phyloP scores from a whole-genome alignment of 2,888 invertebrate species.

The Leptinotarsa rubiginosa region DNA sequence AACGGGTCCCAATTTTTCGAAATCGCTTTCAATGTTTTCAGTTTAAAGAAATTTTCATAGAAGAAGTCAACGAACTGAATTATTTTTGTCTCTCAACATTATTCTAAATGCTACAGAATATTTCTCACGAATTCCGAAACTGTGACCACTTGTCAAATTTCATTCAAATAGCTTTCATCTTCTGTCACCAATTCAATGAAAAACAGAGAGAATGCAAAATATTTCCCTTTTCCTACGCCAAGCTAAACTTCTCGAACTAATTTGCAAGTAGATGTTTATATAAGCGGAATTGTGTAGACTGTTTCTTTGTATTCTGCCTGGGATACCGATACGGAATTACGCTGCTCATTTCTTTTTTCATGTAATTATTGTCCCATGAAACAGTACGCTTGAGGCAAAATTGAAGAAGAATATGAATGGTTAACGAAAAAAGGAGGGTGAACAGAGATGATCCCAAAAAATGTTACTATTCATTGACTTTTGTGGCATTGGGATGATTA shows the following conservation, averaged over 20 bases:
- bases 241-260: slow-evolving; percentile 5
- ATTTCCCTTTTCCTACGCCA: neutral
- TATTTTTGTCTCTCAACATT: too few relatives aligned
- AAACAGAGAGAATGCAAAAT: neutral
- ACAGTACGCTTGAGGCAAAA: neutral
- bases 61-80: too few relatives aligned
- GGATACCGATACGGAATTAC: neutral
- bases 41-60: too few relatives aligned
- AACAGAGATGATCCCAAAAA: neutral
- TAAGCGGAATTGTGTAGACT: neutral
- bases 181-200: neutral
- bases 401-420: neutral
- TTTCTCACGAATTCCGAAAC: too few relatives aligned
- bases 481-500: neutral
- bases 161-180: too few relatives aligned
- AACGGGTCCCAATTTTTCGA: too few relatives aligned
- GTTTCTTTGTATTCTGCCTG: neutral
- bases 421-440: neutral
- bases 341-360: neutral
- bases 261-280: slow-evolving; percentile 12
- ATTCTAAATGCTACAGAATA: too few relatives aligned
- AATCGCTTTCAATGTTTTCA: too few relatives aligned
- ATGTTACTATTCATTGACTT: neutral
- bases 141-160: too few relatives aligned
- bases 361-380: neutral